Evolutionary conservation across 2,113 vertebrate species (phyloP).

Genomic region (Delphinapterus leucas): DNA sequence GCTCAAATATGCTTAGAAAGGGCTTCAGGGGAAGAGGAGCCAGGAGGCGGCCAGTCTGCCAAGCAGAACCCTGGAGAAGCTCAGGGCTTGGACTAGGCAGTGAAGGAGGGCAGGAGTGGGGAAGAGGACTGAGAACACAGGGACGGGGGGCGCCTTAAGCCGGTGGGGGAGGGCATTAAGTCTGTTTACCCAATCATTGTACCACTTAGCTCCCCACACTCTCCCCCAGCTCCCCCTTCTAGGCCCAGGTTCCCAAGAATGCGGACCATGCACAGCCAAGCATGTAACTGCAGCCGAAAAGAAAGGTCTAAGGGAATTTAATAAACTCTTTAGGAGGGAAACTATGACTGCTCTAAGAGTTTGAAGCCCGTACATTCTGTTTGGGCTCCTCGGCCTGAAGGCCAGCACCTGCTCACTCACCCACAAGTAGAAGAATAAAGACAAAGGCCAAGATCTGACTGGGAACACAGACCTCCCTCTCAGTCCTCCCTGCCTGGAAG

Average conservation of each 20-base stretch:
- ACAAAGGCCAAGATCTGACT: not conserved
- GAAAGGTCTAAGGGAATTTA: not conserved
- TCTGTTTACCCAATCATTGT: not conserved
- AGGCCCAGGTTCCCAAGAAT: not conserved
- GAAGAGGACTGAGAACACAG: not conserved
- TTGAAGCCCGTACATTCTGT: not conserved
- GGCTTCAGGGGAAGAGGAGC: not conserved
- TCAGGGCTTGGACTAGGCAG: not conserved
- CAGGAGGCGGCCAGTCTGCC: not conserved
- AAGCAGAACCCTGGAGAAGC: not conserved
- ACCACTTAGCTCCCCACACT: not conserved
- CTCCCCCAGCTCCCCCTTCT: not conserved
- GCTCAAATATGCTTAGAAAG: not conserved
- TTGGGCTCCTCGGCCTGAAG: not conserved
- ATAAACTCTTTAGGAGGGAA: not conserved
- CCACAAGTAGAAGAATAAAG: not conserved
- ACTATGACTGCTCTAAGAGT: not conserved
- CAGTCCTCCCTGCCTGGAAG: not conserved
- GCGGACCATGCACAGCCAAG: not conserved
- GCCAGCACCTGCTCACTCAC: not conserved
- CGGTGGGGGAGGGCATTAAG: accelerated
- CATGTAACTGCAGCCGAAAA: not conserved
- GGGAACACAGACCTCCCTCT: not conserved
- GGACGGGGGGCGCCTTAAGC: too few species aligned
- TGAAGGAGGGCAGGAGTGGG: not conserved